Base-by-base conservation (phyloP, 2,113 vertebrate genomes). In the Microcebus griseorufus region DNA sequence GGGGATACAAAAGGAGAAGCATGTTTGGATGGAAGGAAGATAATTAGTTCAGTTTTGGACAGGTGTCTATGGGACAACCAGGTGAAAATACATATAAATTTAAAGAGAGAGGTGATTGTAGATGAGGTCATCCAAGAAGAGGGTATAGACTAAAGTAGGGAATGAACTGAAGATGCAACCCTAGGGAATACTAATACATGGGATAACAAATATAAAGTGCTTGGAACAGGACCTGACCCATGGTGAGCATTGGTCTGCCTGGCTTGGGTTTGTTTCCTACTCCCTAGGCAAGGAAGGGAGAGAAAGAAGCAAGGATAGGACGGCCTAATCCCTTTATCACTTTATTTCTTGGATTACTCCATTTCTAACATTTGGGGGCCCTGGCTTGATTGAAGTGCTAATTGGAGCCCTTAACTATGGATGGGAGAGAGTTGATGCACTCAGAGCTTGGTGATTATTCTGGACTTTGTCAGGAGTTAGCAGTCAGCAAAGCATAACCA, bases 381-480 rank as follows among this genome's bases (percentile, higher is more conserved):
- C 81, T 96, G 81, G 4, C 34, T 85, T 73, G 29, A 92, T 62
- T 65, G 70, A 88, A 72, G 53, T 87, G 83, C 86, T 96, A 82
- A 69, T 7, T 76, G 75, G 83, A 90, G 51, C 83, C 58, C 90
- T 96, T 85, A 53, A 80, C 58, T 92, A 16, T 80, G 58, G 64
- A 67, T 73, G 60, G 62, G 55, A 90, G 42, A 94, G 72, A 67
- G 62, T 37, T 89, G 96, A 89, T 89, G 78, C 60, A 2, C 82
- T 95, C 95, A 79, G 86, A 96, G 96, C 85, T 88, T 95, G 37
- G 58, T 22, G 98, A 98, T 98, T 98, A 94, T 98, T 98, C 98
- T 98, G 97, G 98, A 94, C 96, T 98, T 98, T 98, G 96, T 95
- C 95, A 97, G 97, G 87, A 93, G 97, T 98, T 97, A 98, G 98